Conservation (phyloP, 2,888 invertebrate species). For the Tuta absoluta region DNA sequence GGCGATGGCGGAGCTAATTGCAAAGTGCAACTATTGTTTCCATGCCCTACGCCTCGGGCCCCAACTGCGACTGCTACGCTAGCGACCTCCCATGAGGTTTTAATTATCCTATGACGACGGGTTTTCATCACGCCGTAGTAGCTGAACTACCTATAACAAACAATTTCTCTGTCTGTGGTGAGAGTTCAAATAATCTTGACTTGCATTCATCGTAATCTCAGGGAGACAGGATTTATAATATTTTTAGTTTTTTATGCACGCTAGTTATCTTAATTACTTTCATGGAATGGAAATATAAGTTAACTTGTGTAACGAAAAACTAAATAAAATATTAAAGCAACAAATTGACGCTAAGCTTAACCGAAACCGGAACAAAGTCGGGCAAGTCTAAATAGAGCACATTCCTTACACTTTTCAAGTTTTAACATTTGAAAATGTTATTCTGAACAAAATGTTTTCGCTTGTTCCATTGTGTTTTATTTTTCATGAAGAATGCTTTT, state of each 20-base stretch:
- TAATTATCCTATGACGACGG: slow-evolving; percentile 56
- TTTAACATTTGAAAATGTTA: neutral
- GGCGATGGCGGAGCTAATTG: slow-evolving; percentile 60
- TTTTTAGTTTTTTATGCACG: too few species aligned
- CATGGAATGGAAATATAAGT: too few species aligned
- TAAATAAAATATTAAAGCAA: too few species aligned
- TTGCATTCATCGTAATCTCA: neutral
- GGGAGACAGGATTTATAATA: too few species aligned
- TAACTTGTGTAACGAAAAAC: too few species aligned
- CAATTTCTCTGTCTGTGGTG: neutral
- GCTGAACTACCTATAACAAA: slow-evolving; percentile 1
- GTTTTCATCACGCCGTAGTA: slow-evolving; percentile 28
- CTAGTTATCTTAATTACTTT: too few species aligned
- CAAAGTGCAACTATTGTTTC: slow-evolving; percentile 68
- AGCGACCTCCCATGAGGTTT: slow-evolving; percentile 43
- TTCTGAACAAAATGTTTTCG: neutral
- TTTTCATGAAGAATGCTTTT: too few species aligned
- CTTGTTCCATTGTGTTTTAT: neutral
- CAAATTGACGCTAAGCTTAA: neutral
- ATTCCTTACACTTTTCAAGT: neutral
- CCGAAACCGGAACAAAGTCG: neutral
- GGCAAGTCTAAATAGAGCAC: neutral
- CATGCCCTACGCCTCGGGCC: slow-evolving; percentile 46
- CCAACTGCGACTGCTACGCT: slow-evolving; percentile 35
- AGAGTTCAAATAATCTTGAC: neutral